Percentiles rank a stretch among this genome's conserved stretches.
These are phyloP conservation scores for Agrypnus murinus DNA, from an alignment of 2,888 invertebrate species.

Conservation along the genomic window DNA sequence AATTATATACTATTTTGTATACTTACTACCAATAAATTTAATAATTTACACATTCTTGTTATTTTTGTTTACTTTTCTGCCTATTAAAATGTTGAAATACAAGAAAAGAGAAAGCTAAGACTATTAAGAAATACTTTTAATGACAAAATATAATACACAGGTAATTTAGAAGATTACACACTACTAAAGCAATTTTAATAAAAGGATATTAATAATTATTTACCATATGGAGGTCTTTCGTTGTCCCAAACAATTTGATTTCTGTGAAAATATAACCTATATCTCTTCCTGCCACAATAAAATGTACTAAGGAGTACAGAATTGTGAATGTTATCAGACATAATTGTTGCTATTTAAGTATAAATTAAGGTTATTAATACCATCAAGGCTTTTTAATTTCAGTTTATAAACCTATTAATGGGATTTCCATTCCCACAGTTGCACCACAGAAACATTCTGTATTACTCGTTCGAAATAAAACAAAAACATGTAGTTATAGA, in stretches of 20 bases:
- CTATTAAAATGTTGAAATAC: conserved; percentile 4
- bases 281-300: conserved; percentile 76
- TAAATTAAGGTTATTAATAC: not conserved
- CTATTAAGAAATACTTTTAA: conserved; percentile 13
- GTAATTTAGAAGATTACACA: not conserved
- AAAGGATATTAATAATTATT: conserved; percentile 60
- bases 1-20: too few species aligned
- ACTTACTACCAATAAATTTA: too few species aligned
- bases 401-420: too few species aligned
- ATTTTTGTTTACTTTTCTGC: not conserved
- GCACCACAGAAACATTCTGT: too few species aligned
- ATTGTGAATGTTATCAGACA: conserved; percentile 63
- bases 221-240: conserved; percentile 74
- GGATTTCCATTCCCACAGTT: too few species aligned
- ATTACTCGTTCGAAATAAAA: too few species aligned
- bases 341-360: conserved; percentile 30
- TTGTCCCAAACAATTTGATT: conserved; percentile 79
- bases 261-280: conserved; percentile 77
- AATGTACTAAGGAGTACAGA: conserved; percentile 72
- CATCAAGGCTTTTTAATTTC: too few species aligned
- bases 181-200: not conserved
- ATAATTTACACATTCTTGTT: too few species aligned
- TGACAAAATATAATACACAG: conserved; percentile 3
- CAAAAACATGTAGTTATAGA: too few species aligned
- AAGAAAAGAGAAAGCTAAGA: not conserved